phyloP scores from a whole-genome alignment of 2,113 vertebrate genomes.

The Felis catus region F.catus_Fca126_mat1.0 CM031416.1:31877001-31877500 shows the following conservation, averaged over 20 bases:
- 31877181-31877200: conserved; percentile 97
- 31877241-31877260: conserved; percentile 97
- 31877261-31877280: conserved; percentile 93
- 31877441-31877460: background rate
- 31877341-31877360: rapidly evolving
- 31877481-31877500: rapidly evolving
- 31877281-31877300: conserved; percentile 95
- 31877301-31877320: conserved; percentile 95
- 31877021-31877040: conserved; percentile 76
- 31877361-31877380: rapidly evolving
- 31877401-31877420: rapidly evolving
- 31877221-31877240: conserved; percentile 96
- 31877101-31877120: conserved; percentile 96
- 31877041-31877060: conserved; percentile 66
- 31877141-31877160: conserved; percentile 95
- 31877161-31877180: conserved; percentile 95
- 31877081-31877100: conserved; percentile 93
- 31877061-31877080: conserved; percentile 89
- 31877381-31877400: background rate
- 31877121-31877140: conserved; percentile 95
- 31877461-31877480: background rate
- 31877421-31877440: background rate
- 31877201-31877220: conserved; percentile 94
- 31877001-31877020: background rate
- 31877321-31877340: conserved; percentile 87